phyloP scores from a whole-genome alignment of 2,888 invertebrate genomes.

The Drosophila borborema region DNA sequence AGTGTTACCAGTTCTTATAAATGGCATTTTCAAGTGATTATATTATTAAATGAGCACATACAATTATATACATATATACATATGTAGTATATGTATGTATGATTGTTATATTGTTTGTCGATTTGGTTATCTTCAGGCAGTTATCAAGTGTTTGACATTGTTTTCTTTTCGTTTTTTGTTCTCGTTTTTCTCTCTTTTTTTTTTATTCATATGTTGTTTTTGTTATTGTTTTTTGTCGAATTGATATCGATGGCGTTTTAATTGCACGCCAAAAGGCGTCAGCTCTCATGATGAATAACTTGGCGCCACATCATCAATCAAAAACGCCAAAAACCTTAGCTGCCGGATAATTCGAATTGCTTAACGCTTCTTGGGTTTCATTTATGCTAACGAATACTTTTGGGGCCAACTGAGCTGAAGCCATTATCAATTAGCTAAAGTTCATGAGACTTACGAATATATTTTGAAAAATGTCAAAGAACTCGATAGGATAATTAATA shows the following conservation, averaged over 20 bases:
- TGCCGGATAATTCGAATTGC: conserved; percentile 17
- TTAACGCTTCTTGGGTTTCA: conserved; percentile 11
- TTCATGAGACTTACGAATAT: not conserved
- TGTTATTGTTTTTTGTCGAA: conserved; percentile 20
- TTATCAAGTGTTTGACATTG: conserved; percentile 69
- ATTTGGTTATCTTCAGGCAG: conserved; percentile 67
- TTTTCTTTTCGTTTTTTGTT: conserved; percentile 6
- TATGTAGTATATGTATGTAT: conserved; percentile 1
- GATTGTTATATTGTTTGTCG: conserved; percentile 52
- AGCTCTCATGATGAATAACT: conserved; percentile 34
- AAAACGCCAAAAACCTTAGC: conserved; percentile 34
- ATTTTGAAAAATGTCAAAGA: not conserved
- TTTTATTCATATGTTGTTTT: not conserved
- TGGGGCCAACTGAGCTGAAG: conserved; percentile 1
- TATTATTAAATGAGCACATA: conserved; percentile 41
- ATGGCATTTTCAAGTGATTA: conserved; percentile 72
- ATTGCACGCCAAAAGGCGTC: conserved; percentile 42
- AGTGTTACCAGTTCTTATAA: conserved; percentile 54
- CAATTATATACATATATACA: not conserved
- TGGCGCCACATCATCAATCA: conserved; percentile 60
- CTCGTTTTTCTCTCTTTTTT: not conserved
- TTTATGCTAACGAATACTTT: not conserved
- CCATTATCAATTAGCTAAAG: not conserved
- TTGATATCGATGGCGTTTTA: conserved; percentile 52
- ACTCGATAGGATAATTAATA: not conserved